Evolutionary conservation across 2,888 invertebrate genomes (phyloP), one percentile per base, ranked within the genome.

Genomic region (Scrobipalpa atriplicella): DNA sequence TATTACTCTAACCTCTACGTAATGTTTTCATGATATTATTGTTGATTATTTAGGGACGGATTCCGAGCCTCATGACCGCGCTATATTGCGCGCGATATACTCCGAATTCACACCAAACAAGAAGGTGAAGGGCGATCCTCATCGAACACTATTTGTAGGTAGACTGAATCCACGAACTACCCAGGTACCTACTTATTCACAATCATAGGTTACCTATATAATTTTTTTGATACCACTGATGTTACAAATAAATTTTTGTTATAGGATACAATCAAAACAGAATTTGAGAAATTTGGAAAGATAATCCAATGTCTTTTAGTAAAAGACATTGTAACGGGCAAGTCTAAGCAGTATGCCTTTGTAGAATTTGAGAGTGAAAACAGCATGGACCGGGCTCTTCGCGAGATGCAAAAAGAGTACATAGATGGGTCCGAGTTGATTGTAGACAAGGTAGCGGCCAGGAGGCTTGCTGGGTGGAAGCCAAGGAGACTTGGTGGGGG

Each of bases 401-500:
- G 90, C 64, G 90, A 93, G 67, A 94, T 95, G 75, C 90, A 95
- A 73, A 94, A 94, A 76, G 90, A 90, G 70, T 82, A 79, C 56
- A 84, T 98, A 54, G 96, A 97, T 78, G 95, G 95, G 1, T 92
- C 93, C 29, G 94, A 94, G 79, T 89, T 98, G 39, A 93, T 97
- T 2, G 84, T 91, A 2, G 97, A 98, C 83, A 94, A 94, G 75
- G 97, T 97, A 85, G 95, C 95, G 73, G 96, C 95, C 80, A 92
- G 97, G 68, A 87, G 86, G 9, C 81, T 97, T 76, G 92, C 93
- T 67, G 97, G 97, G 1, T 98, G 98, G 98, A 94, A 95, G 79
- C 98, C 98, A 2, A 93, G 98, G 70, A 87, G 98, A 70, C 89
- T 98, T 7, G 98, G 98, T 3, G 98, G 98, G 16, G 98, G 98